Percentiles rank a stretch among this genome's conserved stretches.
phyloP scores from a whole-genome alignment of 2,888 invertebrate genomes.

The Limnephilus rhombicus region DNA sequence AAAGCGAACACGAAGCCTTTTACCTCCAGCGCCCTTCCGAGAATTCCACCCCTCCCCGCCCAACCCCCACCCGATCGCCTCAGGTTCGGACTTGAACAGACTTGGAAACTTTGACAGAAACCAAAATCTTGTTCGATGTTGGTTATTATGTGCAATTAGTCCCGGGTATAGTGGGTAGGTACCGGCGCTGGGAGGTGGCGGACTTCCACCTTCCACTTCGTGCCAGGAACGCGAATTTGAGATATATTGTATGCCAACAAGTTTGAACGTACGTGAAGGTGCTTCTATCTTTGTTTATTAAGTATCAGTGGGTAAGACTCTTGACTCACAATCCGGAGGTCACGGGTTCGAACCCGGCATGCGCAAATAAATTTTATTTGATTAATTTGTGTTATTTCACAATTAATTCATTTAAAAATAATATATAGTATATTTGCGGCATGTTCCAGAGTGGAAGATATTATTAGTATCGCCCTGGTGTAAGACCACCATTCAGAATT shows the following conservation, averaged over 20 bases:
- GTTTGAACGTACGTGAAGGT: not conserved
- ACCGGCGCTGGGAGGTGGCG: conserved; percentile 9
- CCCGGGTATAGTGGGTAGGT: conserved; percentile 19
- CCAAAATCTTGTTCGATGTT: conserved; percentile 65
- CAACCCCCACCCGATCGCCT: conserved; percentile 28
- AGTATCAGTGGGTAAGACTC: too few species aligned
- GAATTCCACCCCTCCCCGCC: not conserved
- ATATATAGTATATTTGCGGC: too few species aligned
- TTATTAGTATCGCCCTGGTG: too few species aligned
- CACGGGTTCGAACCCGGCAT: too few species aligned
- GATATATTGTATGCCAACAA: not conserved
- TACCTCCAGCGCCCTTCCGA: not conserved
- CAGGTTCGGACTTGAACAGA: conserved; percentile 57
- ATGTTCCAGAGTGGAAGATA: too few species aligned
- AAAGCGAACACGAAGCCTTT: conserved; percentile 69
- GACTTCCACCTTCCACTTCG: conserved; percentile 3
- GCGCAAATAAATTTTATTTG: too few species aligned
- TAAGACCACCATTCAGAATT: too few species aligned
- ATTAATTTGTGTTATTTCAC: too few species aligned
- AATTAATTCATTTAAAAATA: too few species aligned
- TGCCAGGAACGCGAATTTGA: conserved; percentile 10
- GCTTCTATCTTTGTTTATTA: not conserved
- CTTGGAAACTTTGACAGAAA: conserved; percentile 63
- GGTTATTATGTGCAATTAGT: conserved; percentile 65
- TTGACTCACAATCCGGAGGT: too few species aligned